A percentile compares a stretch with the other conserved stretches of the same genome.
These are phyloP conservation scores for Drosophila auraria DNA, from an alignment of 1,140 invertebrate genomes.

Conservation along the genomic window DNA sequence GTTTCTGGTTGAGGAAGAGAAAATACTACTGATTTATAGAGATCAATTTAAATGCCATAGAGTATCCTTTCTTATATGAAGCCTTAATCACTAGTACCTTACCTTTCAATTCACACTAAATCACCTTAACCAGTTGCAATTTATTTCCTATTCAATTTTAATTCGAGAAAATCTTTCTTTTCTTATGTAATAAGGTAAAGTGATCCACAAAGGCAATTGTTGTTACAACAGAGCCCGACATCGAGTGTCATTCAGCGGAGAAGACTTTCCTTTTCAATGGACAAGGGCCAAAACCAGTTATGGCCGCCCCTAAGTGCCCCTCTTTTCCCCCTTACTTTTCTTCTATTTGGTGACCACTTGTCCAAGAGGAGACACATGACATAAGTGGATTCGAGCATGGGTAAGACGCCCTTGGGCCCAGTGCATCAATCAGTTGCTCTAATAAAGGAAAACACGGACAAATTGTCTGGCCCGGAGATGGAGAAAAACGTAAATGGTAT, in stretches of 20 bases:
- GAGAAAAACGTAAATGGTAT: constrained; percentile 49
- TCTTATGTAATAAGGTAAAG: constrained; percentile 27
- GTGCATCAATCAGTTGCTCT: constrained; percentile 53
- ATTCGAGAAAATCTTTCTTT: constrained; percentile 16
- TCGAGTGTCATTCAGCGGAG: constrained; percentile 60
- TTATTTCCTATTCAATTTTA: constrained; percentile 3
- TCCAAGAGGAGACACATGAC: constrained; percentile 46
- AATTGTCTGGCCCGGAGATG: constrained; percentile 43
- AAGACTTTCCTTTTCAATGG: constrained; percentile 71
- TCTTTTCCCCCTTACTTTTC: constrained; percentile 8
- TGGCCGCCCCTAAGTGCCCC: not conserved
- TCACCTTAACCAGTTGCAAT: constrained; percentile 1
- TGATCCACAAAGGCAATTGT: constrained; percentile 36
- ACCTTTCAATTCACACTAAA: not conserved
- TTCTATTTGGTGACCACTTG: constrained; percentile 25
- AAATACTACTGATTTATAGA: not conserved
- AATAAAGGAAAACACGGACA: constrained; percentile 46
- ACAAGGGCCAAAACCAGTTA: constrained; percentile 28
- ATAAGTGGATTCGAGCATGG: constrained; percentile 47
- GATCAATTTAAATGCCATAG: not conserved
- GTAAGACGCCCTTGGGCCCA: constrained; percentile 57
- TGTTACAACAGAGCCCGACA: constrained; percentile 26
- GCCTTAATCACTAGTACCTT: not conserved
- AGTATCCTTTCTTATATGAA: not conserved
- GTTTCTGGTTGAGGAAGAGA: not conserved